phyloP scores from a whole-genome alignment of 2,113 vertebrate species.

The Chloropsis cyanopogon region DNA sequence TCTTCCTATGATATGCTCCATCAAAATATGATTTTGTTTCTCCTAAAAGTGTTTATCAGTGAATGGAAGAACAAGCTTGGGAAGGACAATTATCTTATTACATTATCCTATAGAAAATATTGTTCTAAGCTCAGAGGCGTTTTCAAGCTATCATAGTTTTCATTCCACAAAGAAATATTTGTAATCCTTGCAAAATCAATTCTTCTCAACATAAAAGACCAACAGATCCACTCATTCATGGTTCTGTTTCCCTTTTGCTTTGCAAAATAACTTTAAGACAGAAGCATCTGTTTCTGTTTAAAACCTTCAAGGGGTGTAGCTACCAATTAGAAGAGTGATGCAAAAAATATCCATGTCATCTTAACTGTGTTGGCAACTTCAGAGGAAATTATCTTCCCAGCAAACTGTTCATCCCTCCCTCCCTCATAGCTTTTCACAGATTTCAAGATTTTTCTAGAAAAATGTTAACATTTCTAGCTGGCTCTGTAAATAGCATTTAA shows the following conservation, averaged over 20 bases:
- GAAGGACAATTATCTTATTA: background rate
- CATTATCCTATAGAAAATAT: background rate
- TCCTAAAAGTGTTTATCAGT: background rate
- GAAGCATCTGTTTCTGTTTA: slow-evolving; percentile 19
- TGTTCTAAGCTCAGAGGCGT: background rate
- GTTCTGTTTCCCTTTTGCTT: background rate
- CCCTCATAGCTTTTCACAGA: background rate
- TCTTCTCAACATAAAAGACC: background rate
- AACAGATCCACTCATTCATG: background rate
- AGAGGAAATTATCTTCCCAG: background rate
- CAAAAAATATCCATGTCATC: background rate
- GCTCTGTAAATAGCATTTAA: background rate
- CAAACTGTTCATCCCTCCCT: background rate
- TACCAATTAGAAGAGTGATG: background rate
- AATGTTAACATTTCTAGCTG: background rate
- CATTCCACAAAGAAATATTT: background rate
- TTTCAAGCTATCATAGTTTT: background rate
- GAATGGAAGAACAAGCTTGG: background rate
- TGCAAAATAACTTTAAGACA: background rate
- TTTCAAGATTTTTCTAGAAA: slow-evolving; percentile 2
- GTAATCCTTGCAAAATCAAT: background rate
- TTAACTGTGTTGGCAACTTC: background rate
- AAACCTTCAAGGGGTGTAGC: background rate
- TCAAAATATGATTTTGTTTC: background rate
- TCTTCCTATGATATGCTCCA: background rate